Conservation (phyloP, 2,113 vertebrate species). For the Notarius lentiginosus region DNA sequence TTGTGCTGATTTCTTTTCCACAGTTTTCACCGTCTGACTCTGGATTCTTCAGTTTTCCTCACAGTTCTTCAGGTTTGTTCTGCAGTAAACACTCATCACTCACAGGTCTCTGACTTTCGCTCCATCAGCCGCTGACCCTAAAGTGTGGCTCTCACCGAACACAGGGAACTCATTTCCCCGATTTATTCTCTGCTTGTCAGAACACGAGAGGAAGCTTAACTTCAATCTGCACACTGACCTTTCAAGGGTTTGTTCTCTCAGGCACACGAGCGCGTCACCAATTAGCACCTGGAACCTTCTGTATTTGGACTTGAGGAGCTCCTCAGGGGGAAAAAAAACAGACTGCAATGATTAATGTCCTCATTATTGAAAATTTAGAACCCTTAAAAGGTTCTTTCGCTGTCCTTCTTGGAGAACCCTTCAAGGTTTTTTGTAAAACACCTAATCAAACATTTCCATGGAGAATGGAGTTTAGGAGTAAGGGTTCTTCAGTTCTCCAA, state of each 20-base stretch:
- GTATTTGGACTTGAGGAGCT: background rate
- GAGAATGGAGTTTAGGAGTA: background rate
- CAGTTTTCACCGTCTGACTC: background rate
- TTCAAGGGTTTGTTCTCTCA: background rate
- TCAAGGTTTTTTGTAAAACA: background rate
- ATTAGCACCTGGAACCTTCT: constrained; percentile 12
- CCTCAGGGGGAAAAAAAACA: background rate
- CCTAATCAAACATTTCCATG: background rate
- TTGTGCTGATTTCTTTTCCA: background rate
- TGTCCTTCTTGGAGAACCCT: background rate
- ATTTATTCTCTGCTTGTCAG: constrained; percentile 19
- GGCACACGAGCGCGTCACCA: background rate
- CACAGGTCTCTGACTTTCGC: background rate
- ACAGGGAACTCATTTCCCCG: constrained; percentile 10
- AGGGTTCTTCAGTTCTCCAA: background rate
- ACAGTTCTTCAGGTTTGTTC: background rate
- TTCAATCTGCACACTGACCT: constrained; percentile 29
- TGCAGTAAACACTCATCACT: background rate
- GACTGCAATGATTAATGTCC: background rate
- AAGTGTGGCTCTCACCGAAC: constrained; percentile 7
- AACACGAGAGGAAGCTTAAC: constrained; percentile 39
- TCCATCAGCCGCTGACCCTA: constrained; percentile 26
- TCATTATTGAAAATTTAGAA: background rate
- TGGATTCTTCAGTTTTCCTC: background rate
- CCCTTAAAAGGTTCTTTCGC: background rate